Percentiles rank a stretch among this genome's conserved stretches.
Evolutionary conservation across 2,888 invertebrate species (phyloP).

Genomic region (Mylabris sibirica): DNA sequence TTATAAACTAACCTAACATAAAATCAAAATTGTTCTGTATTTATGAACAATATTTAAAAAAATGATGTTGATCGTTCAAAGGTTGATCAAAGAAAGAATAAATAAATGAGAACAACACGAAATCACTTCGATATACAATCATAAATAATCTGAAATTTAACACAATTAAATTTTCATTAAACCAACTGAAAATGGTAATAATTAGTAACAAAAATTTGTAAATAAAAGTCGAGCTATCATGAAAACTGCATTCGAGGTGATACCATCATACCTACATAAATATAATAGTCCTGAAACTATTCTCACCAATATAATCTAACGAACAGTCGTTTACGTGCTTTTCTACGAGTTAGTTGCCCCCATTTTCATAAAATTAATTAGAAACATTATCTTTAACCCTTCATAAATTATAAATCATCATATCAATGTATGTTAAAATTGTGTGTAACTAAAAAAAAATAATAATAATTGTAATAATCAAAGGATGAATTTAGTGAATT

Average conservation of each 20-base stretch:
- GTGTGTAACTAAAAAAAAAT: background rate
- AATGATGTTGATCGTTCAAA: background rate
- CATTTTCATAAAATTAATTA: background rate
- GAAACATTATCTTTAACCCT: background rate
- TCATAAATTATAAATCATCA: background rate
- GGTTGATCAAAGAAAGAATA: background rate
- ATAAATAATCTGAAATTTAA: background rate
- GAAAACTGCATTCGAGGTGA: background rate
- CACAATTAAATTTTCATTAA: background rate
- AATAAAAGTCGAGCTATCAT: background rate
- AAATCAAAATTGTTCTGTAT: background rate
- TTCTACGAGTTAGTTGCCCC: background rate
- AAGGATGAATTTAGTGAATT: background rate
- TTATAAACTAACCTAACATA: background rate
- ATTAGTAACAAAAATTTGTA: background rate
- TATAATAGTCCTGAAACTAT: background rate
- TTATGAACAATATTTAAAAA: background rate
- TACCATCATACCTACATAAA: background rate
- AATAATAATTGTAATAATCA: background rate
- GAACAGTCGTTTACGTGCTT: slow-evolving; percentile 10
- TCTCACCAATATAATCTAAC: background rate
- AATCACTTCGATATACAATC: background rate
- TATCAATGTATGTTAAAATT: too few species aligned
- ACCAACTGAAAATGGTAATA: background rate
- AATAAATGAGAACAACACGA: background rate